Percentiles rank a stretch among this genome's conserved stretches.
Evolutionary conservation across 2,797 vertebrate species (phyloP).

Genomic region (Acipenser transmontanus): DNA sequence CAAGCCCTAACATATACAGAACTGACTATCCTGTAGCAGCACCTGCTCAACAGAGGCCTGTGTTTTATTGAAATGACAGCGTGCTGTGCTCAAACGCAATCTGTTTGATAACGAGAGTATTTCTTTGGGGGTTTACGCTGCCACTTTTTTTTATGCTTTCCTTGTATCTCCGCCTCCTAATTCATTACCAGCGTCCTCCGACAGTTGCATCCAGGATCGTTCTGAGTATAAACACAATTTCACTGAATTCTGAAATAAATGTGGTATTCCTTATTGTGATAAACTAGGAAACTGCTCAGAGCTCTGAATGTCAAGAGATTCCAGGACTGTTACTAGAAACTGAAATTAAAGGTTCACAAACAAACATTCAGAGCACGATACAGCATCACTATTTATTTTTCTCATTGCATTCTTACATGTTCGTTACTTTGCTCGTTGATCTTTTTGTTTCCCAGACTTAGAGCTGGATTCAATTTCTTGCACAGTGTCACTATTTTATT

Average conservation of each 20-base stretch:
- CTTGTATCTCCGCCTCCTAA: neutral
- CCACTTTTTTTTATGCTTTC: neutral
- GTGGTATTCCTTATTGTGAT: constrained; percentile 3
- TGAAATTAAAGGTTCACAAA: too few species aligned
- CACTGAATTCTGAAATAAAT: neutral
- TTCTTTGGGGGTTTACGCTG: neutral
- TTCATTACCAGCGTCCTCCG: too few species aligned
- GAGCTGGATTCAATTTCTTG: too few species aligned
- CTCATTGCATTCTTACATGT: too few species aligned
- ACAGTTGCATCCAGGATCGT: neutral
- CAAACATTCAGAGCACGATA: too few species aligned
- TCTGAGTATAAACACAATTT: constrained; percentile 8
- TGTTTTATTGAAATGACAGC: neutral
- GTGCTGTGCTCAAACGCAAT: neutral
- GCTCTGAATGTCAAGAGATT: constrained; percentile 8
- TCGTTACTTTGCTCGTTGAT: too few species aligned
- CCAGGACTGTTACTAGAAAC: neutral
- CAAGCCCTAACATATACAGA: neutral
- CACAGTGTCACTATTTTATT: too few species aligned
- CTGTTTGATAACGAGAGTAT: neutral
- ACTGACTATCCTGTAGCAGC: neutral
- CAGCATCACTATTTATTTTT: too few species aligned
- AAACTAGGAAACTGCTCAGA: constrained; percentile 7
- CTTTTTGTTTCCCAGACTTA: too few species aligned
- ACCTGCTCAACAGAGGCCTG: too few species aligned